phyloP scores from a whole-genome alignment of 1,140 invertebrate genomes.

The Globodera ellingtonae region DNA sequence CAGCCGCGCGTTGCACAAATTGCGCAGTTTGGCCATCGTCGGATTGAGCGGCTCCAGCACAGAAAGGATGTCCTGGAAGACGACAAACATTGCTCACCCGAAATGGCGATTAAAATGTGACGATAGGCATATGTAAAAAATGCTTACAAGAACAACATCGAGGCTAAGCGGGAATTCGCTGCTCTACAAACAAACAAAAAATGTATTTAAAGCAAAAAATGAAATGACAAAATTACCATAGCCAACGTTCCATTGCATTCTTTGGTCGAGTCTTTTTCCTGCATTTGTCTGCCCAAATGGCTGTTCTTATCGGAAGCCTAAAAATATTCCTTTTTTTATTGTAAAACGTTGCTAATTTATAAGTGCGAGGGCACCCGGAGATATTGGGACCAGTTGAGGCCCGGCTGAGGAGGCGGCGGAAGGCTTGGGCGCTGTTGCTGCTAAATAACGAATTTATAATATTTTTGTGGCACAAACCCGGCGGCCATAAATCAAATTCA shows the following conservation, averaged over 20 bases:
- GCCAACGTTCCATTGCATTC: conserved; percentile 18
- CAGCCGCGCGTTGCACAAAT: conserved; percentile 91
- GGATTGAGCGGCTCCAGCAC: conserved; percentile 96
- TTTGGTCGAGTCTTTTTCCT: not conserved
- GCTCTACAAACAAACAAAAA: not conserved
- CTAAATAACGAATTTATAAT: not conserved
- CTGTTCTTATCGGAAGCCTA: not conserved
- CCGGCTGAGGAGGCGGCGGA: conserved; percentile 12
- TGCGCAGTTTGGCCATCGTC: conserved; percentile 83
- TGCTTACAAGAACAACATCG: not conserved
- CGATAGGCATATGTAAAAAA: not conserved
- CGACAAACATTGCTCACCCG: not conserved
- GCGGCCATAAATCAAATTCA: too few relatives aligned
- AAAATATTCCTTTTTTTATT: not conserved
- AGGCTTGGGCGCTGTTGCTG: conserved; percentile 21
- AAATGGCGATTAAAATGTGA: too few relatives aligned
- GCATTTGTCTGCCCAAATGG: conserved; percentile 22
- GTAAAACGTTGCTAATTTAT: too few relatives aligned
- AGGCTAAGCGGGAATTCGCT: conserved; percentile 2
- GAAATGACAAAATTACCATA: not conserved
- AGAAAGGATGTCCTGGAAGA: conserved; percentile 78
- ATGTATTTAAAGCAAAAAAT: not conserved
- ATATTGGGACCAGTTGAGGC: conserved; percentile 29
- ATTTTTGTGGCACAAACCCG: too few relatives aligned
- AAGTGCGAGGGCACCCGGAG: not conserved